phyloP scores from a whole-genome alignment of 2,797 vertebrate species.

The Ctenosaura bakeri region DNA sequence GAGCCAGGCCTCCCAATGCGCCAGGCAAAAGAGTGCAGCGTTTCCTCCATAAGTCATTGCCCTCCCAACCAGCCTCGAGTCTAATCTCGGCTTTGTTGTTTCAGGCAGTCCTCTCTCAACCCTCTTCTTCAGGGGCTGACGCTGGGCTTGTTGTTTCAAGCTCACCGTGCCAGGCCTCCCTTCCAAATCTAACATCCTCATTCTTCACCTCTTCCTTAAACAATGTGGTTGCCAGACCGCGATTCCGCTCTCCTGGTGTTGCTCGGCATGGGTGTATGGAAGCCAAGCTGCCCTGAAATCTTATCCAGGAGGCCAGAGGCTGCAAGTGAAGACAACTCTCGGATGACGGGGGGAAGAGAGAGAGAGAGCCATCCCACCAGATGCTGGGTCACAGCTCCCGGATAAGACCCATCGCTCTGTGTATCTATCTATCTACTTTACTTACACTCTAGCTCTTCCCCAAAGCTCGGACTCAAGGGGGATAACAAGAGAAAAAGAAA shows the following conservation, averaged over 20 bases:
- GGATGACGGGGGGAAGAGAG: background rate
- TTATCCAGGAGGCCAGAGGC: background rate
- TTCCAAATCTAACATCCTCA: constrained; percentile 63
- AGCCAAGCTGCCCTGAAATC: background rate
- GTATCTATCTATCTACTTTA: too few species aligned
- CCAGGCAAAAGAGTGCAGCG: too few species aligned
- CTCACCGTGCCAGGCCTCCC: constrained; percentile 35
- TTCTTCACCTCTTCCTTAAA: constrained; percentile 48
- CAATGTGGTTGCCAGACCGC: constrained; percentile 18
- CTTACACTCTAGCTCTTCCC: too few species aligned
- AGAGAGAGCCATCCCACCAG: background rate
- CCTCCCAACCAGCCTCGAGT: background rate
- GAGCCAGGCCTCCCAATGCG: background rate
- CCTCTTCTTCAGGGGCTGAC: constrained; percentile 25
- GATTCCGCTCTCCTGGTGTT: background rate
- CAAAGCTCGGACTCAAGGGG: too few species aligned
- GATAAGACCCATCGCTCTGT: too few species aligned
- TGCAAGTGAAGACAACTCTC: too few species aligned
- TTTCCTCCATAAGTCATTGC: background rate
- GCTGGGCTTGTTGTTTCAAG: background rate
- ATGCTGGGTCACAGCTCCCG: background rate
- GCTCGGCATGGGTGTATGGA: too few species aligned
- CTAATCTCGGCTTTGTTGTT: constrained; percentile 25
- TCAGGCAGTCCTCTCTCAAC: background rate
- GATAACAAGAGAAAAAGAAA: too few species aligned